Evolutionary conservation across 2,797 vertebrate genomes (phyloP).

Genomic region (Crocidura indochinensis): DNA sequence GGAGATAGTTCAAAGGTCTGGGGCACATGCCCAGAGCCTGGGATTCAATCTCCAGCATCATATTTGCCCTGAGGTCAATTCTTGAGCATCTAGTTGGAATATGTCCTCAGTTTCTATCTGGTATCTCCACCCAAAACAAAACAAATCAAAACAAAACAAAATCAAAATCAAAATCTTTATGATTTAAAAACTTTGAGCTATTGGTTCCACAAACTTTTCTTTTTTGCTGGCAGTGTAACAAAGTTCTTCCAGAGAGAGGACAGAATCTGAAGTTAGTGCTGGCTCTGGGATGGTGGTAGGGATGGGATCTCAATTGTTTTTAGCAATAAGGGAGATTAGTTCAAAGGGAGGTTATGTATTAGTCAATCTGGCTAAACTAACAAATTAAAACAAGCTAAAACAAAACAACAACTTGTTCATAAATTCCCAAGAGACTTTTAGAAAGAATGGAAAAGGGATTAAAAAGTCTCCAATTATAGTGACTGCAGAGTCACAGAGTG

Average conservation of each 20-base stretch:
- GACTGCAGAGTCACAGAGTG: no score
- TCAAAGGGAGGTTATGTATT: background rate
- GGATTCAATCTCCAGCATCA: no score
- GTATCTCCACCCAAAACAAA: no score
- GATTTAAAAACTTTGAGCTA: slow-evolving; percentile 14
- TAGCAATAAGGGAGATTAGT: background rate
- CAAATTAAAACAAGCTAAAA: slow-evolving; percentile 25
- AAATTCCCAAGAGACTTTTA: slow-evolving; percentile 31
- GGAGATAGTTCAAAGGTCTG: no score
- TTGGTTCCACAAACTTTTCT: background rate
- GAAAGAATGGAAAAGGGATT: slow-evolving; percentile 25
- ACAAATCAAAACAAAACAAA: background rate
- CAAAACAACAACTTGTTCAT: slow-evolving; percentile 7
- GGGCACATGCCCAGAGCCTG: no score
- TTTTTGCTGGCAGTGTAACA: background rate
- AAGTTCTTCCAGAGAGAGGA: background rate
- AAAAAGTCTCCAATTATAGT: background rate
- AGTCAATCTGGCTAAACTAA: background rate
- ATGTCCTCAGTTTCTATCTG: no score
- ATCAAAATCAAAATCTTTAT: background rate
- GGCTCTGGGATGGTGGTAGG: background rate
- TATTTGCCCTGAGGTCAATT: no score
- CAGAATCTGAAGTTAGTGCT: background rate
- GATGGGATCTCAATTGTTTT: background rate
- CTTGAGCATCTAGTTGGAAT: no score